A percentile compares a stretch with the other conserved stretches of the same genome.
Evolutionary conservation across 2,113 vertebrate genomes (phyloP).

Genomic region (Macquaria australasica): DNA sequence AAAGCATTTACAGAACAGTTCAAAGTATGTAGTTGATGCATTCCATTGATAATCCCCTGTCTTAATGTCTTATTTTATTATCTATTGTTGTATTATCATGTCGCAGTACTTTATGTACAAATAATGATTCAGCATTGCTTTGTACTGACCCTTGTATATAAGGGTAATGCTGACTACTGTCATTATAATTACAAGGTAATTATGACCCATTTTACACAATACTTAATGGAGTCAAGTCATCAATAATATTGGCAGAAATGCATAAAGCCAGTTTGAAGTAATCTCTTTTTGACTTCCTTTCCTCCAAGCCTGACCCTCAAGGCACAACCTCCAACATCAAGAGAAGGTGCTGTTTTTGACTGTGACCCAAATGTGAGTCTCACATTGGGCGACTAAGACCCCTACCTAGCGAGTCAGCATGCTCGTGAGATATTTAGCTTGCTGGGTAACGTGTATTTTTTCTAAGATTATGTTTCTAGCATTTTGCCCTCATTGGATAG

Average conservation of each 20-base stretch:
- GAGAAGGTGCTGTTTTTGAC: background rate
- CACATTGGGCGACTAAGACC: background rate
- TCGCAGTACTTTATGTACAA: background rate
- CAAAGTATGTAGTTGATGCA: background rate
- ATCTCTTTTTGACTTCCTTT: background rate
- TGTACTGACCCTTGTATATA: background rate
- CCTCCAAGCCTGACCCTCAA: background rate
- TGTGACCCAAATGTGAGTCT: background rate
- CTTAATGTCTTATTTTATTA: background rate
- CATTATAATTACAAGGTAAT: background rate
- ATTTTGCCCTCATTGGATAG: too few relatives aligned
- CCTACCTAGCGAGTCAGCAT: background rate
- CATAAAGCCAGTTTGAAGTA: background rate
- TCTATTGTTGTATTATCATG: background rate
- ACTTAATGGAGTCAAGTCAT: background rate
- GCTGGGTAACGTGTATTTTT: too few relatives aligned
- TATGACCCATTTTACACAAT: background rate
- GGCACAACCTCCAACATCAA: background rate
- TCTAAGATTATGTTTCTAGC: too few relatives aligned
- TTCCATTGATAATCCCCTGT: background rate
- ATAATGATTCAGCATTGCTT: background rate
- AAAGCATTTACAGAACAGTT: background rate
- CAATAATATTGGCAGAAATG: background rate
- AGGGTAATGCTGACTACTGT: background rate
- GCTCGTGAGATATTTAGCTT: background rate